Base-by-base conservation (phyloP, 2,797 vertebrate species). In the Merluccius polli region DNA sequence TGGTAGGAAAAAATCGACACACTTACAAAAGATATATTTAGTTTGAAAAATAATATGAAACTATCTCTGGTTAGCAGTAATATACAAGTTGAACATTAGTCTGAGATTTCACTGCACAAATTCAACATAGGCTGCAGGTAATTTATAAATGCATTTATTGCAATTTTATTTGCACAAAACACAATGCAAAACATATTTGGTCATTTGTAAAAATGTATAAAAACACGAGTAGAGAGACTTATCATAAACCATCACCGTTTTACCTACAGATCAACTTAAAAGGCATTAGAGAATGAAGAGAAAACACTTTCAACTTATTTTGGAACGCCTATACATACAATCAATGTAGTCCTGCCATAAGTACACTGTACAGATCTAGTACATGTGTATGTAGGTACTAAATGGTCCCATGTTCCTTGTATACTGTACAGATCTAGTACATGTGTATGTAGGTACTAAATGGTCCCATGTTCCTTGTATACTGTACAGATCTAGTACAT, bases 101-200 rank as follows among this genome's bases (percentile, higher is more conserved):
- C 52, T 63, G 59, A 65, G 59, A 65, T 10, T 38, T 38, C 36
- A 38, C 3, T 8, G 10, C n/a, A 65, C 59, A 65, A 27, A 65
- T 27, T 65, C 59, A 12, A 65, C 24, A 27, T 65, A 75, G 35
- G 38, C 21, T 16, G 67, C 24, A 63, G 31, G 70, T 29, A 70
- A 30, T 63, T 65, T 30, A 44, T 67, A 44, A 24, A 79, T 73
- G 63, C 63, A 76, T 79, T 76, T 59, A 79, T 79, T 74, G 21
- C 73, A 78, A 33, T 77, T 73, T 38, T 71, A 72, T 31, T 75
- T n/a, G 67, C 15, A n/a, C 15, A 71, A 74, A 79, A 70, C 18
- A 69, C 29, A 52, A 74, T 75, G 70, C 24, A 31, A 71, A 76
- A 70, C 29, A 63, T 21, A 16, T 71, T 73, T 75, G 63, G 69